Percentiles rank a stretch among this genome's conserved stretches.
Conservation (phyloP, 2,113 vertebrate genomes). For the Laticauda colubrina region DNA sequence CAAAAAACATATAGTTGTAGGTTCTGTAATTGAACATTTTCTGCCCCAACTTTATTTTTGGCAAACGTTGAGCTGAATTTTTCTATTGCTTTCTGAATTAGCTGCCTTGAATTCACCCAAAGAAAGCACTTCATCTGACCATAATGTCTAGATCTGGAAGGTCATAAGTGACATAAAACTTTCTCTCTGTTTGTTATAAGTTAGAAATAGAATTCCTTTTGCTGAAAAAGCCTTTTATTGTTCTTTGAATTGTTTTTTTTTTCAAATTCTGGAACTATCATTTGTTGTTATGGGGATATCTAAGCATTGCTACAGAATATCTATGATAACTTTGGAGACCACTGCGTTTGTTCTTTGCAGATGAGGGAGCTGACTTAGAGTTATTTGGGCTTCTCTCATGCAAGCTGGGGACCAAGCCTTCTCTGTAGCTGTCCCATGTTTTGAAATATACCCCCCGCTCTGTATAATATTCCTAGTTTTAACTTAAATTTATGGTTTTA, state of each 20-base stretch:
- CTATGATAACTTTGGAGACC: constrained; percentile 6
- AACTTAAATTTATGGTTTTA: neutral
- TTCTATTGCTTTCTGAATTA: neutral
- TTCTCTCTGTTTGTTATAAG: neutral
- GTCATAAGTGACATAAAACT: neutral
- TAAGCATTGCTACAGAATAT: constrained; percentile 19
- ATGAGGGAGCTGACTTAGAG: neutral
- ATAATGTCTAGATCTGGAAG: neutral
- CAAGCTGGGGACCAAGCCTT: neutral
- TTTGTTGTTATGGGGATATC: constrained; percentile 45
- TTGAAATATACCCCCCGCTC: neutral
- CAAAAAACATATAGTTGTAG: neutral
- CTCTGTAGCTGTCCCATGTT: neutral
- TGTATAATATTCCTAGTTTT: neutral
- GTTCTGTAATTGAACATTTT: neutral
- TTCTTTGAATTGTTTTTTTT: neutral
- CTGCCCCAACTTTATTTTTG: neutral
- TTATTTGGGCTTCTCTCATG: neutral
- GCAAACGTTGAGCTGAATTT: neutral
- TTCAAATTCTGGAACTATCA: constrained; percentile 11
- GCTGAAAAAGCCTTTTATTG: neutral
- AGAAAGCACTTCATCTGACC: neutral
- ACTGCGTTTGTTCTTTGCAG: fast-evolving
- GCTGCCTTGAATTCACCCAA: neutral
- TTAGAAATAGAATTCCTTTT: neutral